These are phyloP conservation scores for Brachypteracias leptosomus DNA, from an alignment of 2,113 vertebrate genomes.

Conservation along the genomic window DNA sequence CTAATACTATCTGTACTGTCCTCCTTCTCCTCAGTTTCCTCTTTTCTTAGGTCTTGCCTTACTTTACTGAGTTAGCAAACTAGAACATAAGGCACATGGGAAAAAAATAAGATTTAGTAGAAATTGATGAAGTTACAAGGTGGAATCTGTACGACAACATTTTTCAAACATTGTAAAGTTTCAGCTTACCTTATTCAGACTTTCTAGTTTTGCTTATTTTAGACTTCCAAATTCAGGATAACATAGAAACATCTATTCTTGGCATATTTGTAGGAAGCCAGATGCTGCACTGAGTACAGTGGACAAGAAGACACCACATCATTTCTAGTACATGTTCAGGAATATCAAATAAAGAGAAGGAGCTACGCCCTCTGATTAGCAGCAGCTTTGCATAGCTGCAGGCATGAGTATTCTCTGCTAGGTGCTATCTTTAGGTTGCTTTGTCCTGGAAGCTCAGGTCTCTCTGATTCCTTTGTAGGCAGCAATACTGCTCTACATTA, in stretches of 20 bases:
- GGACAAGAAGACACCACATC: background rate
- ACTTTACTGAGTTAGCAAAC: background rate
- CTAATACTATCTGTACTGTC: background rate
- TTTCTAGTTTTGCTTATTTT: background rate
- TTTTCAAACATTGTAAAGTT: background rate
- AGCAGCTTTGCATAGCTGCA: background rate
- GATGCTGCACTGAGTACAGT: background rate
- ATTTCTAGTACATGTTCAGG: background rate
- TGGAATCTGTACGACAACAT: background rate
- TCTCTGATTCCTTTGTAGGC: background rate
- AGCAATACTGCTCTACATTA: background rate
- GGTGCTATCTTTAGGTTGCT: background rate
- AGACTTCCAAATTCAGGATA: background rate
- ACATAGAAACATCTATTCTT: background rate
- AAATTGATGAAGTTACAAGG: background rate
- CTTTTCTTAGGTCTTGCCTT: background rate
- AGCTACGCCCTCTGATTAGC: background rate
- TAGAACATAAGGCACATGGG: background rate
- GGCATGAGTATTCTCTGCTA: background rate
- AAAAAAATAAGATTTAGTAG: background rate
- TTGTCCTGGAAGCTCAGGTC: background rate
- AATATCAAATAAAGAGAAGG: background rate
- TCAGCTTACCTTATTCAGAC: background rate
- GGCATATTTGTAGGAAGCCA: background rate
- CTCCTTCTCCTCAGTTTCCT: background rate